These are phyloP conservation scores for Coleophora flavipennella DNA, from an alignment of 2,888 invertebrate species.

Conservation along the genomic window DNA sequence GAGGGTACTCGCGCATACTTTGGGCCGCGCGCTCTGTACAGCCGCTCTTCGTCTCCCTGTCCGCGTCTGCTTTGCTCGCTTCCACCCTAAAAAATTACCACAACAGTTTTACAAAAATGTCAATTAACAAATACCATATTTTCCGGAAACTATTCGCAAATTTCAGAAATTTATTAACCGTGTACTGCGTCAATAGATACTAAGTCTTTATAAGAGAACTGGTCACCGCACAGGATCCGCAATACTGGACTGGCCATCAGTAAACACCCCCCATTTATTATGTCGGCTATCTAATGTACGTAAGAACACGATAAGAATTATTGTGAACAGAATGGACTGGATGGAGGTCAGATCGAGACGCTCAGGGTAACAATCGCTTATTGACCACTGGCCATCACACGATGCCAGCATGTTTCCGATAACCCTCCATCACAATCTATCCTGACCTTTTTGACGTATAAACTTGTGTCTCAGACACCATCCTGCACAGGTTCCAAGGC, in stretches of 20 bases:
- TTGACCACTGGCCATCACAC: conserved; percentile 50
- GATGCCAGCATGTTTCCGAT: conserved; percentile 51
- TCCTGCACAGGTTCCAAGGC: conserved; percentile 20
- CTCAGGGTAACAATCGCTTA: conserved; percentile 37
- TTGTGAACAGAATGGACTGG: too few species aligned
- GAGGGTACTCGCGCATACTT: conserved; percentile 67
- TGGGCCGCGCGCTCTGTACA: conserved; percentile 51
- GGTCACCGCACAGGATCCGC: conserved; percentile 38
- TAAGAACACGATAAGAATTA: conserved; percentile 50
- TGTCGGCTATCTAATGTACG: conserved; percentile 62
- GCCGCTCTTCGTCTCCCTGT: conserved; percentile 59
- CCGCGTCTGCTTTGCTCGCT: conserved; percentile 55
- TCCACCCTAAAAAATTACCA: conserved; percentile 46
- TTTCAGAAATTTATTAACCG: conserved; percentile 4
- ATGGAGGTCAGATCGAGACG: conserved; percentile 56
- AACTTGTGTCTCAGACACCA: conserved; percentile 29
- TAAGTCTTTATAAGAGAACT: conserved; percentile 26
- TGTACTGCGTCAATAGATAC: conserved; percentile 14
- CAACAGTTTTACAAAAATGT: background rate
- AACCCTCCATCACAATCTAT: conserved; percentile 43
- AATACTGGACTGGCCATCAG: conserved; percentile 50
- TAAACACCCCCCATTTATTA: conserved; percentile 64
- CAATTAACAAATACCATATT: conserved; percentile 13
- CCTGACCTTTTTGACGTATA: conserved; percentile 38
- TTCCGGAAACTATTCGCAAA: conserved; percentile 4